phyloP scores from a whole-genome alignment of 2,113 vertebrate species.

The Triplophysa rosa region DNA sequence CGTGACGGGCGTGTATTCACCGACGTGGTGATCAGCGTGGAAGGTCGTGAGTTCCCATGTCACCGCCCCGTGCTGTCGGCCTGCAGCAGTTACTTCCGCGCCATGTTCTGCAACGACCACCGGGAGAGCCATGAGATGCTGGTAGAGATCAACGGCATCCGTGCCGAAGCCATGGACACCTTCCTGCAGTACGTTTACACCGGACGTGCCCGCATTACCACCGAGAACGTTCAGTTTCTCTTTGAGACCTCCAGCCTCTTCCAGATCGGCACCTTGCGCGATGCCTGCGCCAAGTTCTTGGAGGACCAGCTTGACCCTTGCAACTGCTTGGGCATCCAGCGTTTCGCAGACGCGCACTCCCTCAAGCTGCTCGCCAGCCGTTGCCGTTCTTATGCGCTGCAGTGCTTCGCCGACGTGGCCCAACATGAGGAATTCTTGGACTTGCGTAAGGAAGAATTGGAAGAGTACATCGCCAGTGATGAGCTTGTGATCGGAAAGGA shows the following conservation, averaged over 20 bases:
- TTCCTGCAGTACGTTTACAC: slow-evolving; percentile 97
- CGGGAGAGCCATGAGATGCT: slow-evolving; percentile 86
- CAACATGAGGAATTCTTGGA: slow-evolving; percentile 56
- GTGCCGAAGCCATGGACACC: slow-evolving; percentile 95
- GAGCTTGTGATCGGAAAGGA: slow-evolving; percentile 92
- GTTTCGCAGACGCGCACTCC: slow-evolving; percentile 90
- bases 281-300: slow-evolving; percentile 95
- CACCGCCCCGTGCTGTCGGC: slow-evolving; percentile 85
- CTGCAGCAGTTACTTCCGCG: slow-evolving; percentile 83
- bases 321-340: slow-evolving; percentile 97
- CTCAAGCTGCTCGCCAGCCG: slow-evolving; percentile 92
- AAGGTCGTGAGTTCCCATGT: slow-evolving; percentile 80
- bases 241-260: slow-evolving; percentile 97
- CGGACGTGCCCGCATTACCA: slow-evolving; percentile 93
- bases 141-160: slow-evolving; percentile 88
- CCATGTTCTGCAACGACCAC: slow-evolving; percentile 88
- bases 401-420: slow-evolving; percentile 90
- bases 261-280: slow-evolving; percentile 88
- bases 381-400: slow-evolving; percentile 86
- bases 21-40: slow-evolving; percentile 83
- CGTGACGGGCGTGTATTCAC: slow-evolving; percentile 80
- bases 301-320: slow-evolving; percentile 97
- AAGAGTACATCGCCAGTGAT: slow-evolving; percentile 90
- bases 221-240: slow-evolving; percentile 95
- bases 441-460: slow-evolving; percentile 83